A percentile compares a stretch with the other conserved stretches of the same genome.
phyloP scores from a whole-genome alignment of 2,797 vertebrate species.

The Coregonus ussuriensis region DNA sequence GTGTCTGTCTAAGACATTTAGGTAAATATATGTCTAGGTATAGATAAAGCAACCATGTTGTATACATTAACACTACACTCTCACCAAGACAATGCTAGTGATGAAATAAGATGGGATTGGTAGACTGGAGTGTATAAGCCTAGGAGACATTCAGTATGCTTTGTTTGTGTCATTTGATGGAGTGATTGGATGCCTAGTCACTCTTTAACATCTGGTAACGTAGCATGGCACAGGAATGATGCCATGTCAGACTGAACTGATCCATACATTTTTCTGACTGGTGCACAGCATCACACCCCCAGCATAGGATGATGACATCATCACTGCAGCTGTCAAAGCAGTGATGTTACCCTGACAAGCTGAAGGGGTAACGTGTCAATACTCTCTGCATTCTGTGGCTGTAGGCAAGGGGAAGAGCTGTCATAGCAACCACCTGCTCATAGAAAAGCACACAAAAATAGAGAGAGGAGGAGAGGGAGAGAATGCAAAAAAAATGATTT shows the following conservation, averaged over 20 bases:
- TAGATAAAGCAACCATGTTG: too few species aligned
- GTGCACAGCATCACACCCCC: neutral
- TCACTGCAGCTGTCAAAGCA: neutral
- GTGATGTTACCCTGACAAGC: neutral
- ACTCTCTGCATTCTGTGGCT: neutral
- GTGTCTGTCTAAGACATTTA: too few species aligned
- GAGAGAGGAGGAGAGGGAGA: neutral
- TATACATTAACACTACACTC: too few species aligned
- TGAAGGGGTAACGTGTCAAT: neutral
- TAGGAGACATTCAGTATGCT: too few species aligned
- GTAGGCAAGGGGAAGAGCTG: neutral
- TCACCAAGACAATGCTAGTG: too few species aligned
- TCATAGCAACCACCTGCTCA: conserved; percentile 2
- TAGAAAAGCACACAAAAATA: too few species aligned
- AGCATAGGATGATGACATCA: neutral
- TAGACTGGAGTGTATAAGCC: too few species aligned
- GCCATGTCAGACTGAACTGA: neutral
- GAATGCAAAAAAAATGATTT: neutral
- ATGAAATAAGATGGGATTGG: too few species aligned
- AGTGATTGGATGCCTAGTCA: too few species aligned
- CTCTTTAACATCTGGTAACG: too few species aligned
- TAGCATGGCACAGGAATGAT: neutral
- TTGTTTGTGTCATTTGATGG: too few species aligned
- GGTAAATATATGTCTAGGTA: too few species aligned
- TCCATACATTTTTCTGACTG: neutral